These are phyloP conservation scores for Pelvicachromis taeniatus DNA, from an alignment of 2,113 vertebrate species.

Conservation along the genomic window DNA sequence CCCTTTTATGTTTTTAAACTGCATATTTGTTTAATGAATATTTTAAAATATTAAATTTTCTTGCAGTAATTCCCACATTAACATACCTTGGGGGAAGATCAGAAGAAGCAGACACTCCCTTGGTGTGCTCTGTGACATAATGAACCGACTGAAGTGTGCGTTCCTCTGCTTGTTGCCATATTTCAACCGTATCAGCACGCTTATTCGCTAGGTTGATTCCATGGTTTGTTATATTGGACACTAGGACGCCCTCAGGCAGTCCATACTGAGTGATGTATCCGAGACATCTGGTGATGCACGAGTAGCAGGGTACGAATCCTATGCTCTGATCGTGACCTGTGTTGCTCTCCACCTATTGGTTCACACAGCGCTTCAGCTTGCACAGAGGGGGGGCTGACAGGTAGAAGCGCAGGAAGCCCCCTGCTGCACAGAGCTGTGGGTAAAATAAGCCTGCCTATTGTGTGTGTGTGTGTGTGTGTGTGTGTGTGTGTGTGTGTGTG, in stretches of 20 bases:
- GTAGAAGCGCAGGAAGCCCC: constrained; percentile 2
- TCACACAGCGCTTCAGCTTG: neutral
- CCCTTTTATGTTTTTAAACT: neutral
- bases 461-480: neutral
- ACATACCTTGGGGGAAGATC: neutral
- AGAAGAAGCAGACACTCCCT: neutral
- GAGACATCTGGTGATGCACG: constrained; percentile 51
- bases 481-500: neutral
- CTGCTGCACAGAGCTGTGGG: constrained; percentile 1
- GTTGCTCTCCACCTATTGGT: constrained; percentile 8
- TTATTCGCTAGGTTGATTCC: neutral
- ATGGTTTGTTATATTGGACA: constrained; percentile 41
- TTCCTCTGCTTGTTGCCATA: neutral
- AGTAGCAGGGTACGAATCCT: neutral
- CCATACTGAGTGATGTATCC: constrained; percentile 26
- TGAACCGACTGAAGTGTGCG: neutral
- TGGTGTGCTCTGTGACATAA: neutral
- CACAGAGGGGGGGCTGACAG: constrained; percentile 27
- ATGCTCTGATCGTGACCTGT: neutral
- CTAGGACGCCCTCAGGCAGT: constrained; percentile 1
- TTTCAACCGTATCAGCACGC: neutral
- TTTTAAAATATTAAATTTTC: neutral
- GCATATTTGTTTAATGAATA: neutral
- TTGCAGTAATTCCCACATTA: neutral
- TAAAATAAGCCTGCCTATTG: neutral